Base-by-base conservation (phyloP, 2,113 vertebrate species). In the Speoplatyrhinus poulsoni region DNA sequence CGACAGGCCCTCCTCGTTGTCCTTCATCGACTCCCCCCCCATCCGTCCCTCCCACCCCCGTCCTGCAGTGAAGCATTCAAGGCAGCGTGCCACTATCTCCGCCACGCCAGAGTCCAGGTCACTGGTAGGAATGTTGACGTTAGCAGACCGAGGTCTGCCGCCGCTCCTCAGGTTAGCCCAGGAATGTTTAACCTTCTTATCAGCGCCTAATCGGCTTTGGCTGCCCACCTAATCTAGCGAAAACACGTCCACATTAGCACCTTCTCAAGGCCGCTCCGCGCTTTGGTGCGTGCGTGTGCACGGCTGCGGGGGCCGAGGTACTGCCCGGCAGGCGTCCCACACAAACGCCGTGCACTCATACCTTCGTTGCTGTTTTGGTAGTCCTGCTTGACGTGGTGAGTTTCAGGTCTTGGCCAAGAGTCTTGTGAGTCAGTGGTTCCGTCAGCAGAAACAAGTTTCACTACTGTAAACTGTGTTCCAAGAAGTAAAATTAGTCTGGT, bases 141-240 rank as follows among this genome's bases (percentile, higher is more conserved):
- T 57, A 57, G 26, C 19, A 32, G 17, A 3, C 4, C 55, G 12
- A 57, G 55, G 55, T 9, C 19, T 26, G 16, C 10, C 46, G 59
- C n/a, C 9, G 32, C 10, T 15, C n/a, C 6, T 12, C 65, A 67
- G 65, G 54, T 57, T 48, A 13, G 65, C n/a, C 32, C 46, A 61
- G 57, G 58, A 54, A 48, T 53, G 33, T 69, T 69, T 69, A 79
- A 73, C 66, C 46, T 26, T 66, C 48, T 52, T 72, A 77, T 74
- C 70, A 67, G 71, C 26, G 49, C 26, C 17, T 74, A 76, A 72
- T 76, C 60, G 70, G 60, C 76, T 75, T 90, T 92, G 92, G 92
- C 91, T 92, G 85, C 90, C 90, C 84, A 66, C 92, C 93, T 94
- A 93, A 94, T 95, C 94, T 93, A 91, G 91, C 89, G 91, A 90